Evolutionary conservation across 37 sponge, comb jelly and placozoan species (phyloP).

Genomic region (Beroe ovata): DNA sequence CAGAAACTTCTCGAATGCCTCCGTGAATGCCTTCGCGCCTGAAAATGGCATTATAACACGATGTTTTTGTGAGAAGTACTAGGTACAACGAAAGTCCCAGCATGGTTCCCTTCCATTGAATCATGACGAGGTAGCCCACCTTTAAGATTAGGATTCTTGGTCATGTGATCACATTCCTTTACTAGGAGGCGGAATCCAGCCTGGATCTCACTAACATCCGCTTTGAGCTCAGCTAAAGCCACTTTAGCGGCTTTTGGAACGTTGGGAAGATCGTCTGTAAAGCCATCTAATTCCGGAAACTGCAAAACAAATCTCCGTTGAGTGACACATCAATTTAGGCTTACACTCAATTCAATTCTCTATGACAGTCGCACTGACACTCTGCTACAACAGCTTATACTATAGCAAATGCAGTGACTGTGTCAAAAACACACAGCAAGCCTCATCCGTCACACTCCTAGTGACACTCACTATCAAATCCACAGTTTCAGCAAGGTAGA

Average conservation of each 20-base stretch:
- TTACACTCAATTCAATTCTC: too few relatives aligned
- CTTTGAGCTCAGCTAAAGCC: slow-evolving; percentile 40
- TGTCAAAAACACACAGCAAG: too few relatives aligned
- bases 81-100: neutral
- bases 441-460: too few relatives aligned
- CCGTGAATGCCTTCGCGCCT: slow-evolving; percentile 3
- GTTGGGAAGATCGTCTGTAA: neutral
- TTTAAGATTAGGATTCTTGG: slow-evolving; percentile 33
- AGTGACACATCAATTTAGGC: too few relatives aligned
- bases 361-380: too few relatives aligned
- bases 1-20: slow-evolving; percentile 6
- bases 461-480: slow-evolving; percentile 38
- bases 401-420: too few relatives aligned
- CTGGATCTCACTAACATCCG: slow-evolving; percentile 19
- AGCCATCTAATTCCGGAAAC: slow-evolving; percentile 23
- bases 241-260: slow-evolving; percentile 53
- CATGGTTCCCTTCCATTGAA: too few relatives aligned
- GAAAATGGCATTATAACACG: too few relatives aligned
- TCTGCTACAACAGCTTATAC: too few relatives aligned
- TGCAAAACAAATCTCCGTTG: too few relatives aligned
- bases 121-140: neutral
- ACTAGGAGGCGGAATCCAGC: slow-evolving; percentile 2
- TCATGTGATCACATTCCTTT: slow-evolving; percentile 42
- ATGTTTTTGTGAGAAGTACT: neutral
- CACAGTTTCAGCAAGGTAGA: slow-evolving; percentile 30